Conservation (phyloP, 2,113 vertebrate species). For the Castor canadensis region DNA sequence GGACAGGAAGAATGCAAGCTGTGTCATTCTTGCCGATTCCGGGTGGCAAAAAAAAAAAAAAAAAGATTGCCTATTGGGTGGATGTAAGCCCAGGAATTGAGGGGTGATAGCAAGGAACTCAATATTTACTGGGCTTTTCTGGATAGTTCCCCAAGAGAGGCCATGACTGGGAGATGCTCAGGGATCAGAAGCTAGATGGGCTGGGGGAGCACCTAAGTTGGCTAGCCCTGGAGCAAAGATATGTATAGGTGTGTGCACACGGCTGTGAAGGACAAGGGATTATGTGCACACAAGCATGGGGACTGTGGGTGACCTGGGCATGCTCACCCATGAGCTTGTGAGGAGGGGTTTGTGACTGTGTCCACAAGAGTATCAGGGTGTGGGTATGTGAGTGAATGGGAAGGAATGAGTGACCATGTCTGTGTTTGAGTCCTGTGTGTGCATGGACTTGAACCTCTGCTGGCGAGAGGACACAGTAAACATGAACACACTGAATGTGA, state of each 20-base stretch:
- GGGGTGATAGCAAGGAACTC: not conserved
- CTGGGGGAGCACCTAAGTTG: not conserved
- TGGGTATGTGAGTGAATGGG: not conserved
- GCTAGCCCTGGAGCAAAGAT: not conserved
- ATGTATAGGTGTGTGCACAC: not conserved
- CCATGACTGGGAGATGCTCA: not conserved
- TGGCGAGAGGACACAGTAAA: not conserved
- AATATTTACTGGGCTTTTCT: not conserved
- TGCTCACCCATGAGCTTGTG: rapidly evolving
- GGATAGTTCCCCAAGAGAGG: not conserved
- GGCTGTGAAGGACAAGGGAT: not conserved
- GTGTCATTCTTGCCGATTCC: not conserved
- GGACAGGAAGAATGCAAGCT: not conserved
- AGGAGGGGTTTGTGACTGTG: too few species aligned
- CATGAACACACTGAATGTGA: not conserved
- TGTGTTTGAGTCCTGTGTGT: not conserved
- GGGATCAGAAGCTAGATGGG: not conserved
- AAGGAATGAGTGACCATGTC: not conserved
- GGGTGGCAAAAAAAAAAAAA: not conserved
- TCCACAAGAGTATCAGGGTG: not conserved
- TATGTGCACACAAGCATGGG: rapidly evolving
- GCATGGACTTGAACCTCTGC: not conserved
- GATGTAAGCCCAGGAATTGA: not conserved
- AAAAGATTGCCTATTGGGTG: not conserved
- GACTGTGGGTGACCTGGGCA: not conserved